Conservation (phyloP, 2,113 vertebrate genomes). For the Saimiri boliviensis region DNA sequence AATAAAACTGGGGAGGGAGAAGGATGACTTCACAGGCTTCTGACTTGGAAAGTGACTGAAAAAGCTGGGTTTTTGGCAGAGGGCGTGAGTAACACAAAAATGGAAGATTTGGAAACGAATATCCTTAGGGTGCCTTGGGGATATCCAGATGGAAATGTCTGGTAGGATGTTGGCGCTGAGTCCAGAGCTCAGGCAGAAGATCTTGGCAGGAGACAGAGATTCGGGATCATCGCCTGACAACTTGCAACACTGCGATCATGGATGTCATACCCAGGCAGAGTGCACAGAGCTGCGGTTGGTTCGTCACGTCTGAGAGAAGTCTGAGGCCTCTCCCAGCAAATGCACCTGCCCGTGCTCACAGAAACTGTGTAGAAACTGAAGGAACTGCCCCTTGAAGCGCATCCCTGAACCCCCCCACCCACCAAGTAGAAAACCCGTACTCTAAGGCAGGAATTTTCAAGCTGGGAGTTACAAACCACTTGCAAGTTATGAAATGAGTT, state of each 20-base stretch:
- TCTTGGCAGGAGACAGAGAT: not conserved
- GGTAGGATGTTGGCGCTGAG: not conserved
- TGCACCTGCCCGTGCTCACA: accelerated
- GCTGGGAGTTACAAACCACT: not conserved
- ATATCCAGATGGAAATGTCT: not conserved
- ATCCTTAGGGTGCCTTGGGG: not conserved
- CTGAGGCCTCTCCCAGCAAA: not conserved
- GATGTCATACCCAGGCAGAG: not conserved
- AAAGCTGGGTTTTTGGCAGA: not conserved
- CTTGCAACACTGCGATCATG: accelerated
- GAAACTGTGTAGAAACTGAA: not conserved
- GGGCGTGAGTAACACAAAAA: not conserved
- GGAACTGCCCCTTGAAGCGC: not conserved
- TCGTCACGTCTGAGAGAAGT: not conserved
- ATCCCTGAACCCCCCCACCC: not conserved
- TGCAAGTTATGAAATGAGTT: not conserved
- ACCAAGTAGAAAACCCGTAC: not conserved
- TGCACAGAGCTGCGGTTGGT: too few relatives aligned
- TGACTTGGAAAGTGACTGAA: not conserved
- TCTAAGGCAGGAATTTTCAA: not conserved
- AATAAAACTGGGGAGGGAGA: too few relatives aligned
- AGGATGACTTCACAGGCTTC: not conserved
- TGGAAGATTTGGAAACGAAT: not conserved
- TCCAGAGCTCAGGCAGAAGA: not conserved
- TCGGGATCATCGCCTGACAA: not conserved